phyloP scores from a whole-genome alignment of 2,888 invertebrate genomes.

The Gastracanthus pulcherrimus region DNA sequence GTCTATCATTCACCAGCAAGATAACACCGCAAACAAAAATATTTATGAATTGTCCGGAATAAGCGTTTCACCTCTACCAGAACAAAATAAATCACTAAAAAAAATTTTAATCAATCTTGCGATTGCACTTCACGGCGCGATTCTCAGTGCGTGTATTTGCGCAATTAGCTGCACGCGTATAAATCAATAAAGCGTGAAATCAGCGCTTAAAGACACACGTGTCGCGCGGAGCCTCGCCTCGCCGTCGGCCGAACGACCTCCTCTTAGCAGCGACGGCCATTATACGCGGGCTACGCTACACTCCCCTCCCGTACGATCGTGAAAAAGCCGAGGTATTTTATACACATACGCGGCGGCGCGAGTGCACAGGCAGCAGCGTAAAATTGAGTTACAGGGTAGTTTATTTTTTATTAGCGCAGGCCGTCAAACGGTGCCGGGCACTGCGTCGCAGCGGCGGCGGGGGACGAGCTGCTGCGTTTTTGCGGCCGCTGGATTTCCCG shows the following conservation, averaged over 20 bases:
- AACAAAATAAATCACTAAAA: neutral
- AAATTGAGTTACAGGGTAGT: conserved; percentile 74
- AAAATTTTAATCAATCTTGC: neutral
- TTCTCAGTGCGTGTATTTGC: neutral
- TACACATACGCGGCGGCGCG: conserved; percentile 62
- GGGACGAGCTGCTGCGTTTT: conserved; percentile 66
- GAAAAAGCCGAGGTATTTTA: conserved; percentile 45
- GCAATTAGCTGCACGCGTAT: conserved; percentile 12
- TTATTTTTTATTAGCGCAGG: conserved; percentile 72
- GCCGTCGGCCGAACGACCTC: conserved; percentile 6
- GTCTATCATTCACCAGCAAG: too few relatives aligned
- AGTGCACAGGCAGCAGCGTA: conserved; percentile 68
- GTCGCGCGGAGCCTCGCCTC: neutral
- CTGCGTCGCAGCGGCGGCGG: conserved; percentile 45
- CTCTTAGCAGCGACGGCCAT: conserved; percentile 13
- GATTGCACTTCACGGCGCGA: neutral
- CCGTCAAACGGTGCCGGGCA: conserved; percentile 64
- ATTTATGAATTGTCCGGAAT: too few relatives aligned
- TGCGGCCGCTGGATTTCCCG: conserved; percentile 74
- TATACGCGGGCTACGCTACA: conserved; percentile 6
- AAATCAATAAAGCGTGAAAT: conserved; percentile 30
- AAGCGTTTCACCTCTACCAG: too few relatives aligned
- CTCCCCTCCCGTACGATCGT: neutral
- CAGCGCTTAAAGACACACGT: conserved; percentile 5
- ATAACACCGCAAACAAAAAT: too few relatives aligned